Evolutionary conservation across 2,113 vertebrate genomes (phyloP).

Genomic region (Plecotus auritus): DNA sequence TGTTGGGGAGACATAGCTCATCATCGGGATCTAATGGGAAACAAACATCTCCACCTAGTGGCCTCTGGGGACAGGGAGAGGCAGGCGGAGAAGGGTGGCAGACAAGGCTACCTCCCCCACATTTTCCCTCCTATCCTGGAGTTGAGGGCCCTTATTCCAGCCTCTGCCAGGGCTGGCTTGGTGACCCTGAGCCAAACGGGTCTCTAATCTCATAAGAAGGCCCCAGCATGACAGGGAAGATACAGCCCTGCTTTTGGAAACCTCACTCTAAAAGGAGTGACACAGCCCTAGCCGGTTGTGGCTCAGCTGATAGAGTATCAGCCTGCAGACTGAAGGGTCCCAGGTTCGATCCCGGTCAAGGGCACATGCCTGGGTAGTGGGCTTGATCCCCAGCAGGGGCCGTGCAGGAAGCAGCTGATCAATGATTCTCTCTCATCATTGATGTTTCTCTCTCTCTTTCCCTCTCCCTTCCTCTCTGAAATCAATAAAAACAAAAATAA

Average conservation of each 20-base stretch:
- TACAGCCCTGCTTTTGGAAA: neutral
- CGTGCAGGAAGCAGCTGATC: no score
- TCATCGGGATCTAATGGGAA: neutral
- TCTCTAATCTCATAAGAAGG: neutral
- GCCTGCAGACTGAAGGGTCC: no score
- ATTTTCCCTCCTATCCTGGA: neutral
- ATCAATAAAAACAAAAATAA: no score
- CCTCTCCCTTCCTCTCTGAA: no score
- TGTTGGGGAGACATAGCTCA: neutral
- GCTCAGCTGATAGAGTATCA: no score
- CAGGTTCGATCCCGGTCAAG: no score
- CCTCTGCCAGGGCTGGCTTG: neutral
- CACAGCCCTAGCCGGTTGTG: no score
- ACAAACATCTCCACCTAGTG: neutral
- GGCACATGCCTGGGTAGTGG: no score
- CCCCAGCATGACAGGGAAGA: neutral
- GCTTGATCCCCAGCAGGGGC: no score
- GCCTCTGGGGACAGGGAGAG: neutral
- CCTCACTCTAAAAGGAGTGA: neutral
- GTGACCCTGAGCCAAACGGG: neutral
- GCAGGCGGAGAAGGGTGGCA: neutral
- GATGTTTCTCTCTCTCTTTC: no score
- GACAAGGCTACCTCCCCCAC: neutral
- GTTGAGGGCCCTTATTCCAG: neutral
- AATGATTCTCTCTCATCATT: no score